Percentiles rank a stretch among this genome's conserved stretches.
phyloP scores from a whole-genome alignment of 2,113 vertebrate genomes.

The Caracal caracal region DNA sequence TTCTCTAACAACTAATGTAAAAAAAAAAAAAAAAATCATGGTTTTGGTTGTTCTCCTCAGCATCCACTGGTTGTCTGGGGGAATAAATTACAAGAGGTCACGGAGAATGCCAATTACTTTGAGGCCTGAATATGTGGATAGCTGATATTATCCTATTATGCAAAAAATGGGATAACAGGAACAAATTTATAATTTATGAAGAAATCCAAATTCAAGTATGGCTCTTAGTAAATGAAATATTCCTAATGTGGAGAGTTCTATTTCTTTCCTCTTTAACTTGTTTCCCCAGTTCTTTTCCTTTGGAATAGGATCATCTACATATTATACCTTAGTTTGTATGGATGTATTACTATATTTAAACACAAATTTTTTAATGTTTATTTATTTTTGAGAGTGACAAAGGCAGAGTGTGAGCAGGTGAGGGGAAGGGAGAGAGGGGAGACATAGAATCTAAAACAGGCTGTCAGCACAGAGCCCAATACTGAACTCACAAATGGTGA shows the following conservation, averaged over 20 bases:
- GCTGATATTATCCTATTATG: conserved; percentile 62
- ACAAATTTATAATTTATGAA: conserved; percentile 53
- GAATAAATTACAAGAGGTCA: conserved; percentile 64
- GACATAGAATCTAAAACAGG: no score
- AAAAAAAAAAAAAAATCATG: conserved; percentile 74
- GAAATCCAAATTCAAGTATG: neutral
- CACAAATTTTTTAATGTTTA: no score
- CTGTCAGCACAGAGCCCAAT: no score
- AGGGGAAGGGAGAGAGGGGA: no score
- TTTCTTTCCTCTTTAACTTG: neutral
- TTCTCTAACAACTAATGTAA: conserved; percentile 66
- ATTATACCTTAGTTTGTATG: neutral
- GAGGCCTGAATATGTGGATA: conserved; percentile 64
- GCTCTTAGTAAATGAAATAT: neutral
- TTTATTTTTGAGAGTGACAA: no score
- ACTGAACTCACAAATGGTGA: no score
- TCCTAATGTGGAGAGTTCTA: neutral
- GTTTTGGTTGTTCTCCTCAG: conserved; percentile 56
- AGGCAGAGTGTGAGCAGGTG: no score
- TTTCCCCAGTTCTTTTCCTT: neutral
- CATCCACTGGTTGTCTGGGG: conserved; percentile 53
- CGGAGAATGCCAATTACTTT: conserved; percentile 68
- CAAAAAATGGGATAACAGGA: conserved; percentile 20
- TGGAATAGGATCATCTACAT: neutral
- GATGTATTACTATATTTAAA: neutral